phyloP scores from a whole-genome alignment of 2,113 vertebrate species.

The Podarcis cretensis region DNA sequence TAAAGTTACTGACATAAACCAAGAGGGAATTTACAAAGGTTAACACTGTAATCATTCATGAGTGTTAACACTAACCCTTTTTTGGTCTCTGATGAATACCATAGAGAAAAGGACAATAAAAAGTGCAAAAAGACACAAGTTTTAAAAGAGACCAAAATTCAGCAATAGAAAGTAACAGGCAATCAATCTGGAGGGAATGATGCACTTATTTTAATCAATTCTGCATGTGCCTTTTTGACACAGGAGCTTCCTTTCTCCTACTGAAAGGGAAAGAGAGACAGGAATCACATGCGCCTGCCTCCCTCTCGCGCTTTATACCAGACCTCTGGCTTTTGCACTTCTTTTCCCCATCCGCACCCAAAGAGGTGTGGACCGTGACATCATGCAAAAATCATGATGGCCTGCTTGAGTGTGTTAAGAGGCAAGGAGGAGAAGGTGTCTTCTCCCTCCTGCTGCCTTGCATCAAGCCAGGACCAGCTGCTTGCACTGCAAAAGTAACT shows the following conservation, averaged over 20 bases:
- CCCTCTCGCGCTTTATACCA: background rate
- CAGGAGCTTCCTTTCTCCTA: background rate
- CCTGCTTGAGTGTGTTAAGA: background rate
- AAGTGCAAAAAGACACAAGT: background rate
- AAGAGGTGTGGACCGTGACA: background rate
- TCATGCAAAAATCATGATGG: background rate
- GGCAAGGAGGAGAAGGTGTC: background rate
- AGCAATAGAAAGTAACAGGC: background rate
- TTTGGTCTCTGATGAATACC: conserved; percentile 50
- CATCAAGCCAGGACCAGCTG: background rate
- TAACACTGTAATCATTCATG: conserved; percentile 71
- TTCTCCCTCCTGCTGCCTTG: background rate
- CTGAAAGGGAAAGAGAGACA: background rate
- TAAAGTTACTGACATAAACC: conserved; percentile 70
- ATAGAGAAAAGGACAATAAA: background rate
- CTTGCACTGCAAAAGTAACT: background rate
- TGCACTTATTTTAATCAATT: background rate
- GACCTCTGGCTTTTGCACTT: background rate
- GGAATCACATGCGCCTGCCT: background rate
- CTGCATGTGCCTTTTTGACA: background rate
- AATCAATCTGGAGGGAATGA: background rate
- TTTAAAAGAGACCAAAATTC: background rate
- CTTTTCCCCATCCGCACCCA: background rate
- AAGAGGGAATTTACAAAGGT: conserved; percentile 70
- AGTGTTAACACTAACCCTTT: conserved; percentile 70